phyloP scores from a whole-genome alignment of 2,113 vertebrate genomes.

The Trematomus loennbergii region DNA sequence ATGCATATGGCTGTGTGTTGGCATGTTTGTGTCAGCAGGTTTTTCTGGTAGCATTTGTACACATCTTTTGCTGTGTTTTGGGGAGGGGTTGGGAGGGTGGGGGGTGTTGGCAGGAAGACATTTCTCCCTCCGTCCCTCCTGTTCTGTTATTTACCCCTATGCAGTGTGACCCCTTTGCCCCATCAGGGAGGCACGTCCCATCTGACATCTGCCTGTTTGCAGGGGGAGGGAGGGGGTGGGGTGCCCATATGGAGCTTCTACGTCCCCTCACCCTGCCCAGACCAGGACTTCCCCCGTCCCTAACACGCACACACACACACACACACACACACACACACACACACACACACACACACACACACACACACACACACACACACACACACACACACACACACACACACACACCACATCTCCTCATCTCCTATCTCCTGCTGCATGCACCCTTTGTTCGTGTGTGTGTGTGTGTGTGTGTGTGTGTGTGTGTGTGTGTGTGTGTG shows the following conservation, averaged over 20 bases:
- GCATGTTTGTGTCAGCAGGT: conserved; percentile 67
- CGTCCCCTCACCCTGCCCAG: conserved; percentile 6
- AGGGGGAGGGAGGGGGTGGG: conserved; percentile 45
- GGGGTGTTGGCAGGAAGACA: conserved; percentile 59
- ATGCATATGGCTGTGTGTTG: conserved; percentile 45
- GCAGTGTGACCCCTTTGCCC: conserved; percentile 83
- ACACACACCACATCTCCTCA: conserved; percentile 21
- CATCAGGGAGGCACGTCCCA: conserved; percentile 77
- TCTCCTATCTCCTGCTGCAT: conserved; percentile 72
- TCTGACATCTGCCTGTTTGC: conserved; percentile 87
- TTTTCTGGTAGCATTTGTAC: conserved; percentile 57
- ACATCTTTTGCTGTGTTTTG: conserved; percentile 59
- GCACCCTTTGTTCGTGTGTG: conserved; percentile 66
- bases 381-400: conserved; percentile 8
- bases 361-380: conserved; percentile 18
- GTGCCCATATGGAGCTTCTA: conserved; percentile 81
- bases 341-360: conserved; percentile 16
- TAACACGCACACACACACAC: conserved; percentile 12
- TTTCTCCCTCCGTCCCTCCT: conserved; percentile 63
- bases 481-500: conserved; percentile 29
- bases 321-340: conserved; percentile 14
- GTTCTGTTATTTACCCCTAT: conserved; percentile 81
- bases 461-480: conserved; percentile 29
- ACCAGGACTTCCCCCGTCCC: conserved; percentile 31
- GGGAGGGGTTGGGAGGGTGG: conserved; percentile 30